Conservation (phyloP, 2,888 invertebrate genomes). For the Chorisops tibialis region DNA sequence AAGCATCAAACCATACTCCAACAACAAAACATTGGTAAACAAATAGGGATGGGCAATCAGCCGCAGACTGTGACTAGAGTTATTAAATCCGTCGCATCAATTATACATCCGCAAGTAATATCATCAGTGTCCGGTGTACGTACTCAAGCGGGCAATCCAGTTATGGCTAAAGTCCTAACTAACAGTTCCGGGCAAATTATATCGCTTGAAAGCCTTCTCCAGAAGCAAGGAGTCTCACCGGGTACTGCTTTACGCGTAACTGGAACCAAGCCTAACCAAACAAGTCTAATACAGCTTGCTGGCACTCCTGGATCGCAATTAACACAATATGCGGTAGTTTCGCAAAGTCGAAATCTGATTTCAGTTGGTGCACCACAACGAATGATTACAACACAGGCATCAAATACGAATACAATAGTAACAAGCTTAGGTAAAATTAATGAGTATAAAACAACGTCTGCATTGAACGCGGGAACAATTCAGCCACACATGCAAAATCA, state of each 20-base stretch:
- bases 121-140: slow-evolving; percentile 29
- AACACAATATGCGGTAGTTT: slow-evolving; percentile 54
- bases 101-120: slow-evolving; percentile 26
- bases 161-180: slow-evolving; percentile 70
- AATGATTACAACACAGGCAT: slow-evolving; percentile 40
- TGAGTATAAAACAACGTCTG: slow-evolving; percentile 1
- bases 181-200: slow-evolving; percentile 57
- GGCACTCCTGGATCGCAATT: slow-evolving; percentile 48
- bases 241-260: slow-evolving; percentile 54
- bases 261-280: slow-evolving; percentile 52
- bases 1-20: slow-evolving; percentile 28
- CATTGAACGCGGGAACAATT: neutral
- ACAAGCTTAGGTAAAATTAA: slow-evolving; percentile 35
- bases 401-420: slow-evolving; percentile 27
- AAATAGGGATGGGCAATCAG: slow-evolving; percentile 26
- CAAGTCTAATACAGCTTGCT: slow-evolving; percentile 56
- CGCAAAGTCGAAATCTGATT: slow-evolving; percentile 53
- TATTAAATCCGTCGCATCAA: slow-evolving; percentile 34
- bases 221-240: slow-evolving; percentile 39
- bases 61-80: slow-evolving; percentile 38
- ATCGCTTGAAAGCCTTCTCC: slow-evolving; percentile 47
- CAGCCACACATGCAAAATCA: slow-evolving; percentile 25
- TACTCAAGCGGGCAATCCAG: slow-evolving; percentile 48
- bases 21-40: slow-evolving; percentile 29
- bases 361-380: slow-evolving; percentile 43